Conservation (phyloP, 1,140 invertebrate species). For the Drosophila ambigua region DNA sequence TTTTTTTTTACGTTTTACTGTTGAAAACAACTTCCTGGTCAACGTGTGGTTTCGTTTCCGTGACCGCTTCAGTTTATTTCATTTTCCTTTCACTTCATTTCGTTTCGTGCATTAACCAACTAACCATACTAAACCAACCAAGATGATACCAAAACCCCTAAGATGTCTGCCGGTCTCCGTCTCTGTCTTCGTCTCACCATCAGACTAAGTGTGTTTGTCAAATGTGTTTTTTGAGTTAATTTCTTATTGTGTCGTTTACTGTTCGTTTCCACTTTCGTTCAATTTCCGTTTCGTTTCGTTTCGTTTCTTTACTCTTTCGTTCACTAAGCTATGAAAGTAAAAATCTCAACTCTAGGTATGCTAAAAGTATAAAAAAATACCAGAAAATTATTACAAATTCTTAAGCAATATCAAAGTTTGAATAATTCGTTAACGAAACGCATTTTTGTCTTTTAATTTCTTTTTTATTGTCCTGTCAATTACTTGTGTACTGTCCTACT, state of each 20-base stretch:
- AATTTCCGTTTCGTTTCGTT: slow-evolving; percentile 42
- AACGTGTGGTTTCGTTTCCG: slow-evolving; percentile 14
- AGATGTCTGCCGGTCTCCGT: slow-evolving; percentile 54
- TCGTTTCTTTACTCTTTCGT: slow-evolving; percentile 22
- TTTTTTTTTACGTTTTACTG: background rate
- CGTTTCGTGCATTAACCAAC: slow-evolving; percentile 64
- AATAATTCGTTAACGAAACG: slow-evolving; percentile 81
- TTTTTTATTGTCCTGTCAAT: slow-evolving; percentile 84
- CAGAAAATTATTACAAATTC: slow-evolving; percentile 45
- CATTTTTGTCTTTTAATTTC: slow-evolving; percentile 82
- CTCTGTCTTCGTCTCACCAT: slow-evolving; percentile 44
- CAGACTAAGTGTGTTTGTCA: slow-evolving; percentile 76
- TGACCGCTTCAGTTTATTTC: slow-evolving; percentile 33
- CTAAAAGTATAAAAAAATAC: slow-evolving; percentile 41
- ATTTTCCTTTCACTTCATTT: slow-evolving; percentile 40
- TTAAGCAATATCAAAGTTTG: slow-evolving; percentile 62
- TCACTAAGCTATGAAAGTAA: slow-evolving; percentile 44
- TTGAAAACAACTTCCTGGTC: background rate
- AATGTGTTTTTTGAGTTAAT: slow-evolving; percentile 68
- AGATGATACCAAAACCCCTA: slow-evolving; percentile 41
- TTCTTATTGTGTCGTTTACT: slow-evolving; percentile 38
- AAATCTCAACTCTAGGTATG: slow-evolving; percentile 56
- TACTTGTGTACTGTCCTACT: slow-evolving; percentile 87
- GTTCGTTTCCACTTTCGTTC: slow-evolving; percentile 2
- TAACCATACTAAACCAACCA: slow-evolving; percentile 77